Evolutionary conservation across 2,113 vertebrate genomes (phyloP).

Genomic region (Brachirus orientalis): DNA sequence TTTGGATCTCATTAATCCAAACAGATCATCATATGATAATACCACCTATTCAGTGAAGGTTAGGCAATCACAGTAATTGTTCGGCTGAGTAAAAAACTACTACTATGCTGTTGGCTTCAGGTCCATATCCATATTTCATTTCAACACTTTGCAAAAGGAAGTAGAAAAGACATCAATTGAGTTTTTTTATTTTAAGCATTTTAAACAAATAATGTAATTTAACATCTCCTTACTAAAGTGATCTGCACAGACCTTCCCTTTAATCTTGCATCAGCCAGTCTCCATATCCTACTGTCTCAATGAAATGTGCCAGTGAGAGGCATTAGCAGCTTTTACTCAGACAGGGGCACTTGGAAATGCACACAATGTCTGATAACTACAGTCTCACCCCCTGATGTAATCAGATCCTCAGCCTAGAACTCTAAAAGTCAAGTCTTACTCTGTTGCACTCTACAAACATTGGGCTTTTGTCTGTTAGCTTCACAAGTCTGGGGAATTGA

Average conservation of each 20-base stretch:
- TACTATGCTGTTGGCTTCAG: not conserved
- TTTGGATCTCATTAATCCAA: conserved; percentile 55
- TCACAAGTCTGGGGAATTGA: not conserved
- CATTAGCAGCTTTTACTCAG: conserved; percentile 27
- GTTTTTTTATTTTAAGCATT: not conserved
- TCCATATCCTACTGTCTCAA: not conserved
- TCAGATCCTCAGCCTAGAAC: conserved; percentile 2
- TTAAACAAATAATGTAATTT: not conserved
- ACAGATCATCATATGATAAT: conserved; percentile 42
- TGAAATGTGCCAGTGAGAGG: no score
- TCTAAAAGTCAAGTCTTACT: not conserved
- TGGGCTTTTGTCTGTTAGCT: no score
- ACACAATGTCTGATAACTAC: conserved; percentile 14
- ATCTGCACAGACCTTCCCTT: not conserved
- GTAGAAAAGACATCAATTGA: not conserved
- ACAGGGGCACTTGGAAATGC: conserved; percentile 30
- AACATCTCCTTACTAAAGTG: not conserved
- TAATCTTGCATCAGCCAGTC: not conserved
- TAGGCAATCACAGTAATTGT: not conserved
- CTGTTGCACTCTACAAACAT: not conserved
- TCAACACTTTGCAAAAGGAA: not conserved
- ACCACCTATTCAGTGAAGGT: conserved; percentile 21
- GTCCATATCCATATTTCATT: not conserved
- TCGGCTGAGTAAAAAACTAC: not conserved
- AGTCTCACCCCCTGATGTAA: conserved; percentile 8